Evolutionary conservation across 2,888 invertebrate genomes (phyloP).

Genomic region (Cryptocephalus primarius): DNA sequence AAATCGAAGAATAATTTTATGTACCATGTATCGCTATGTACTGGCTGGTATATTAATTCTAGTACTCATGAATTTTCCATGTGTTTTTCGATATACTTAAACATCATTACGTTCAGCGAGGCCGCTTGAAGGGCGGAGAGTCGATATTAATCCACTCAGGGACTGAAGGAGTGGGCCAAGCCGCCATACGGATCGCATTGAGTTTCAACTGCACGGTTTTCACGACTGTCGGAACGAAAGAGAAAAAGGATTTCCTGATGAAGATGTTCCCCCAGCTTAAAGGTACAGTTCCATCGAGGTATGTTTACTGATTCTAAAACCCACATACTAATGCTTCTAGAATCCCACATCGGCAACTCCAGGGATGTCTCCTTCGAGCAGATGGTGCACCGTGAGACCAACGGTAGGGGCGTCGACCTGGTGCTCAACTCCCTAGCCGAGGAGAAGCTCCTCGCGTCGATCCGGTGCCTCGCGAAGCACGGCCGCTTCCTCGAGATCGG

Average conservation of each 20-base stretch:
- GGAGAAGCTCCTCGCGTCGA: slow-evolving; percentile 71
- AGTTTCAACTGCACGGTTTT: slow-evolving; percentile 52
- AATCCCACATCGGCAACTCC: slow-evolving; percentile 43
- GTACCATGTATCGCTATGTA: too few relatives aligned
- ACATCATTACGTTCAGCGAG: slow-evolving; percentile 7
- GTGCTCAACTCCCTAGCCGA: slow-evolving; percentile 87
- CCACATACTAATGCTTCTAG: too few relatives aligned
- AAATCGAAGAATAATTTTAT: too few relatives aligned
- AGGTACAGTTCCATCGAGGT: too few relatives aligned
- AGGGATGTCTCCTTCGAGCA: slow-evolving; percentile 79
- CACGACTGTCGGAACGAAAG: slow-evolving; percentile 58
- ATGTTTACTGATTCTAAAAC: neutral
- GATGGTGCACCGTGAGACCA: slow-evolving; percentile 67
- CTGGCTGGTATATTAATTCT: too few relatives aligned
- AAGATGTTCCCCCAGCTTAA: slow-evolving; percentile 37
- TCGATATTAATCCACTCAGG: slow-evolving; percentile 46
- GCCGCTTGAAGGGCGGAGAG: slow-evolving; percentile 27
- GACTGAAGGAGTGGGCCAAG: slow-evolving; percentile 65
- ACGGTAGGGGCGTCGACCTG: slow-evolving; percentile 81
- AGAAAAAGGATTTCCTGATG: slow-evolving; percentile 53
- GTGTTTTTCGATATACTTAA: too few relatives aligned
- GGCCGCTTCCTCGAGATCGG: slow-evolving; percentile 79
- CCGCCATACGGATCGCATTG: slow-evolving; percentile 63
- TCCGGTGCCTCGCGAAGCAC: slow-evolving; percentile 46
- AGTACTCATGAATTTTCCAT: too few relatives aligned